Evolutionary conservation across 2,797 vertebrate genomes (phyloP), one percentile per base, ranked within the genome.

Genomic region (Poecilia picta): DNA sequence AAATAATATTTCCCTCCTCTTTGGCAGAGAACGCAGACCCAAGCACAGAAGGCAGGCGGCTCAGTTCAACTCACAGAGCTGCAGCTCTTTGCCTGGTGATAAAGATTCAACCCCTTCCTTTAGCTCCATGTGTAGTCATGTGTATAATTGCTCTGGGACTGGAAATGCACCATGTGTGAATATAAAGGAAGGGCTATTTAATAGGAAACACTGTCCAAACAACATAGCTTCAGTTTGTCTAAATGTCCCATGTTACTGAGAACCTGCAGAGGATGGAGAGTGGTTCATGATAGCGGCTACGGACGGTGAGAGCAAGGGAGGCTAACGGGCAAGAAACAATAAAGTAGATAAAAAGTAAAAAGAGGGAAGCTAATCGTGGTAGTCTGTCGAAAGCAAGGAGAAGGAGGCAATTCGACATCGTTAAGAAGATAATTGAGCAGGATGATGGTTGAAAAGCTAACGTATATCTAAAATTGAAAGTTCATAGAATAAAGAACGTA

Each of bases 131-230:
- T 89, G 94, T 96, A 91, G 90, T 95, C 91, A 94, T 93, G 87
- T 95, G 92, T 72, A 73, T 95, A 94, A 96, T 96, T 96, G 91
- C 94, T 92, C 85, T 94, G 92, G 95, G 94, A 94, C 89, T 85
- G 82, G 92, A 92, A 93, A 91, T 90, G 91, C 92, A 88, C 89
- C 90, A 83, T 90, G 92, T 89, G 94, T 96, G 95, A 95, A 91
- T 91, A 78, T 86, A 91, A 94, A 94, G 74, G 88, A 88, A 87
- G 87, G 91, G 78, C 87, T 90, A 87, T 89, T 91, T 92, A 94
- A 94, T 92, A 88, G 92, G 91, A 94, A 95, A 92, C 90, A 88
- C 90, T 92, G 89, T 93, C 93, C 94, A 94, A 93, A 92, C 90
- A 95, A 91, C 92, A 87, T 84, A 87, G 85, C 87, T 90, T 85